Percentiles rank a stretch among this genome's conserved stretches.
Evolutionary conservation across 2,113 vertebrate genomes (phyloP).

Genomic region (Siphamia tubifer): DNA sequence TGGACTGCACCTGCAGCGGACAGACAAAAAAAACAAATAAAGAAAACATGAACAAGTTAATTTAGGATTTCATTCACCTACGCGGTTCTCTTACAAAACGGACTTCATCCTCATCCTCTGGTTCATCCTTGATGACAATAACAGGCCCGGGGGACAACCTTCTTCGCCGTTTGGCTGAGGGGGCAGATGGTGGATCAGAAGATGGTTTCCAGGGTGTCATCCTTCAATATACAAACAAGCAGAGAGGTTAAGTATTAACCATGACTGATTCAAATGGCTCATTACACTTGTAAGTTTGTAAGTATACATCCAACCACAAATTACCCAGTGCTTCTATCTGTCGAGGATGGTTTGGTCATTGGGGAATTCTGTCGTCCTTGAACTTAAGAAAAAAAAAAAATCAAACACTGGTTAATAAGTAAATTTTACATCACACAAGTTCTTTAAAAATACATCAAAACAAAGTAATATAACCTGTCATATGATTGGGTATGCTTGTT

Average conservation of each 20-base stretch:
- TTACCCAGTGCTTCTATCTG: constrained; percentile 74
- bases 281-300: too few relatives aligned
- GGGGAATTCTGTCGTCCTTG: constrained; percentile 72
- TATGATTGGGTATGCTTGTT: constrained; percentile 35
- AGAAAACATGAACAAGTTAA: background rate
- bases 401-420: background rate
- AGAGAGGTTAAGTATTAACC: background rate
- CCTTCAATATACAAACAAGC: constrained; percentile 27
- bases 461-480: constrained; percentile 26
- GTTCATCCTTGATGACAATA: constrained; percentile 82
- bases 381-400: constrained; percentile 36
- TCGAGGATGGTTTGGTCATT: constrained; percentile 64
- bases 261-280: too few relatives aligned
- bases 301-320: background rate
- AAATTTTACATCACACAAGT: background rate
- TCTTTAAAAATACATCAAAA: background rate
- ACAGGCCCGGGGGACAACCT: constrained; percentile 75
- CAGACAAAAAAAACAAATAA: background rate
- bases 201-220: constrained; percentile 63
- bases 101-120: constrained; percentile 81
- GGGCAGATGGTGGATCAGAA: constrained; percentile 52
- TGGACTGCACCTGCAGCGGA: constrained; percentile 72
- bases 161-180: constrained; percentile 68
- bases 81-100: constrained; percentile 68
- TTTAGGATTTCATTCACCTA: background rate